A percentile compares a stretch with the other conserved stretches of the same genome.
These are phyloP conservation scores for Spea multiplicata DNA, from an alignment of 2,113 vertebrate genomes.

Conservation along the genomic window DNA sequence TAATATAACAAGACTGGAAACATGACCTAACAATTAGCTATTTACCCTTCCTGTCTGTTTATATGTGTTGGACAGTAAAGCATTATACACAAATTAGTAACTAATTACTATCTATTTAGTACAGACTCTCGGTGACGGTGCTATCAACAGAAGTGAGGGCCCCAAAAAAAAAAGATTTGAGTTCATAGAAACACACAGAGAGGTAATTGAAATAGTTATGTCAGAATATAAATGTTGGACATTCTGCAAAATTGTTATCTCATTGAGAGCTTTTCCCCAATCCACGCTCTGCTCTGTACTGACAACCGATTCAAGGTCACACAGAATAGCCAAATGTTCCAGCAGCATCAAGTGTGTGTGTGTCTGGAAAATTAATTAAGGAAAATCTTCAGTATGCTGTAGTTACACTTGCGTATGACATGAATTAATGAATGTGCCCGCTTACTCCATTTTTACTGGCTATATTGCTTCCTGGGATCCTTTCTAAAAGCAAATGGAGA, in stretches of 20 bases:
- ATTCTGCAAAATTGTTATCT: conserved; percentile 35
- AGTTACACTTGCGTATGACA: conserved; percentile 35
- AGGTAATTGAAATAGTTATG: conserved; percentile 40
- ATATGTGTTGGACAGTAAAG: conserved; percentile 2
- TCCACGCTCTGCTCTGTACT: not conserved
- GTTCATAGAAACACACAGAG: conserved; percentile 18
- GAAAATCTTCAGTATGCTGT: conserved; percentile 35
- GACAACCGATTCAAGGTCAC: conserved; percentile 43
- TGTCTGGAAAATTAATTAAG: conserved; percentile 48
- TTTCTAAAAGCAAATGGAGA: not conserved
- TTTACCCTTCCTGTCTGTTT: conserved; percentile 7
- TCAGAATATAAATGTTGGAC: conserved; percentile 35
- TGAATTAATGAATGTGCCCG: conserved; percentile 30
- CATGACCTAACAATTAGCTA: not conserved
- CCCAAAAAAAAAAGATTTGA: conserved; percentile 1
- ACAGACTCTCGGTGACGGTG: conserved; percentile 3
- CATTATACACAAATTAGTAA: conserved; percentile 34
- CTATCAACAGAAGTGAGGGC: not conserved
- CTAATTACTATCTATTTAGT: conserved; percentile 34
- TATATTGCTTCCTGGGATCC: conserved; percentile 13
- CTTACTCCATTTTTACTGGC: conserved; percentile 27
- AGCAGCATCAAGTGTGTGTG: conserved; percentile 38
- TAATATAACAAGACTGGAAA: not conserved
- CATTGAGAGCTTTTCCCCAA: conserved; percentile 22
- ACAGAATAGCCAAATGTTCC: conserved; percentile 45